These are phyloP conservation scores for Pan paniscus DNA, from an alignment of 2,113 vertebrate species.

Conservation along the genomic window DNA sequence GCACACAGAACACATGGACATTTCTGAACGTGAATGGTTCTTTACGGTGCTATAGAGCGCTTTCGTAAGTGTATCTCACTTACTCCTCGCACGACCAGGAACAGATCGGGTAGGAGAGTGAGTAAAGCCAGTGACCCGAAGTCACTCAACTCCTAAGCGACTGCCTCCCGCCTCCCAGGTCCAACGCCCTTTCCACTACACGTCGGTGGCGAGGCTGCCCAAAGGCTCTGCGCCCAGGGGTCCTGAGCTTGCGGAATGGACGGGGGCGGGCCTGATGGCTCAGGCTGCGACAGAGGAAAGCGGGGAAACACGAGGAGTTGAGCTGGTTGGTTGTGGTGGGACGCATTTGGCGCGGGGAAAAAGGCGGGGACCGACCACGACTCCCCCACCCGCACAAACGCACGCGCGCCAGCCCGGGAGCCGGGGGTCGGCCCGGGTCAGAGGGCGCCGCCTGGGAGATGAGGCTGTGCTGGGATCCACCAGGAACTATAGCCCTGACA, in stretches of 20 bases:
- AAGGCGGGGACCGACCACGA: rapidly evolving
- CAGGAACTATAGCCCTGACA: neutral
- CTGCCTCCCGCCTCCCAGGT: neutral
- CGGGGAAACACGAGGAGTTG: neutral
- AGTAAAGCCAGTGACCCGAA: too few species aligned
- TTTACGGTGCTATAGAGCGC: neutral
- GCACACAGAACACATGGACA: neutral
- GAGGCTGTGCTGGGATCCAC: neutral
- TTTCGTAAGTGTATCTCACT: neutral
- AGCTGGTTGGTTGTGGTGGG: rapidly evolving
- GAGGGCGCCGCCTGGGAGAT: neutral
- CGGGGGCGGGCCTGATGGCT: neutral
- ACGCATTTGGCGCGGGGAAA: neutral
- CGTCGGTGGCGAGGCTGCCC: rapidly evolving
- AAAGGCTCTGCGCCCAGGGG: rapidly evolving
- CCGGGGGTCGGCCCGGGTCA: neutral
- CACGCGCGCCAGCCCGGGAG: neutral
- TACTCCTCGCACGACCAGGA: neutral
- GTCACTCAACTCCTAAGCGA: neutral
- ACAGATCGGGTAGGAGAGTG: neutral
- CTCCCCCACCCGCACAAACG: neutral
- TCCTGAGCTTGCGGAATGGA: neutral
- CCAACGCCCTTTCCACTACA: rapidly evolving
- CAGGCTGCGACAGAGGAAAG: neutral
- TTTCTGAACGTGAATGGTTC: rapidly evolving